Conservation (phyloP, 2,113 vertebrate genomes). For the Odocoileus hemionus region DNA sequence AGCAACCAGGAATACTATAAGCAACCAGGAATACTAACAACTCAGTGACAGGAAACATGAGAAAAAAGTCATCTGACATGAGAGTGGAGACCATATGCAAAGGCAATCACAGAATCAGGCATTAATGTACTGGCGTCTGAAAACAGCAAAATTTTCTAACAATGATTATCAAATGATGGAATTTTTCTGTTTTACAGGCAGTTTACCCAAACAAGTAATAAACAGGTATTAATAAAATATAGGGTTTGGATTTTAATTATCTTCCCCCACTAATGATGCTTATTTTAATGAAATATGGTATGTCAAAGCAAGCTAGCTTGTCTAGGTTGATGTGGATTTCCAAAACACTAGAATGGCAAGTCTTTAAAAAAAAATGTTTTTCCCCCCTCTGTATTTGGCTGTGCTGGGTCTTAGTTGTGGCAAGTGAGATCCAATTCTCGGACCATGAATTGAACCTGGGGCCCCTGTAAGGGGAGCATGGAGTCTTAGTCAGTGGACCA, state of each 20-base stretch:
- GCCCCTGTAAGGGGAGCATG: not conserved
- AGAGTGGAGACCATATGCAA: not conserved
- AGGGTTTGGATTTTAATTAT: not conserved
- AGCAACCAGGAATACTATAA: not conserved
- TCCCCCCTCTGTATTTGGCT: not conserved
- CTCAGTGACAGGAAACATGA: not conserved
- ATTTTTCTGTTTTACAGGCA: not conserved
- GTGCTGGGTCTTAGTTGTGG: not conserved
- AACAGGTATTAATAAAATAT: not conserved
- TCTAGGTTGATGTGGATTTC: not conserved
- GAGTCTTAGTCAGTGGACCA: not conserved
- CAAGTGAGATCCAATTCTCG: not conserved
- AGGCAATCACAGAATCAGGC: not conserved
- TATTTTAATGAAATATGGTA: constrained; percentile 21
- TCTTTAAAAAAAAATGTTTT: not conserved
- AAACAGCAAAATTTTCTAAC: not conserved
- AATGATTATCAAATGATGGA: not conserved
- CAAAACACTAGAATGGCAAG: not conserved
- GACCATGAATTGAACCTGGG: not conserved
- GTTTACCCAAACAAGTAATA: not conserved
- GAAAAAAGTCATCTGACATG: not conserved
- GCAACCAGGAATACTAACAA: not conserved
- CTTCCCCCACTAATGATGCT: not conserved
- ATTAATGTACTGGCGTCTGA: not conserved
- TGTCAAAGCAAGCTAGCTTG: not conserved